These are phyloP conservation scores for Metallyticus violacea DNA, from an alignment of 2,888 invertebrate genomes.

Conservation along the genomic window DNA sequence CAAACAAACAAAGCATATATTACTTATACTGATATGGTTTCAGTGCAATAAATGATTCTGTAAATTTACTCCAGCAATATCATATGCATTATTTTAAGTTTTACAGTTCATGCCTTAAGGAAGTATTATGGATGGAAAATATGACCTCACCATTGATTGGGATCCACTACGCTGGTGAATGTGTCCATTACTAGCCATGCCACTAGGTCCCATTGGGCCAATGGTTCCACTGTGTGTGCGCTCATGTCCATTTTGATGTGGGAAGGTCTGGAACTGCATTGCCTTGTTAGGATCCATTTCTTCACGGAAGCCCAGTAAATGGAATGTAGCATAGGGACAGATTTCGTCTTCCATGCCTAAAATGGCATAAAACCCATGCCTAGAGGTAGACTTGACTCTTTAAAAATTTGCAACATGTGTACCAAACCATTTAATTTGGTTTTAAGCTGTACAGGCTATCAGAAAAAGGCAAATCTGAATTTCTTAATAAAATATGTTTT, in stretches of 20 bases:
- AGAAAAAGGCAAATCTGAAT: background rate
- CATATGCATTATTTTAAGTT: too few species aligned
- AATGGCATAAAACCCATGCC: constrained; percentile 34
- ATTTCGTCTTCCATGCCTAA: constrained; percentile 94
- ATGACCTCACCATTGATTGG: constrained; percentile 72
- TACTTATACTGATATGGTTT: too few species aligned
- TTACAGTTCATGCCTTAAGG: background rate
- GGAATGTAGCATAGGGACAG: constrained; percentile 96
- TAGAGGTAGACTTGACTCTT: constrained; percentile 17
- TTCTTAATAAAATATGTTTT: background rate
- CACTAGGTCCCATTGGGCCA: constrained; percentile 65
- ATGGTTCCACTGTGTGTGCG: constrained; percentile 77
- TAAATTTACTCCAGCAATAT: too few species aligned
- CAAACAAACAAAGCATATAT: too few species aligned
- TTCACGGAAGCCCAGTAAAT: constrained; percentile 89
- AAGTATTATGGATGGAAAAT: background rate
- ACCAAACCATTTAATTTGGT: background rate
- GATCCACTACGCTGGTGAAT: constrained; percentile 82
- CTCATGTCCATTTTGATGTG: constrained; percentile 63
- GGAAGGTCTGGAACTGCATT: constrained; percentile 85
- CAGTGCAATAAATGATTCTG: too few species aligned
- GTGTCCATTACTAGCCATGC: constrained; percentile 68
- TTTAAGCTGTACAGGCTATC: background rate
- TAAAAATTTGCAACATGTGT: background rate
- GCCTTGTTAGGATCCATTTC: constrained; percentile 93